Percentiles rank a stretch among this genome's conserved stretches.
These are phyloP conservation scores for Morinoia aosen DNA, from an alignment of 2,888 invertebrate species.

Conservation along the genomic window DNA sequence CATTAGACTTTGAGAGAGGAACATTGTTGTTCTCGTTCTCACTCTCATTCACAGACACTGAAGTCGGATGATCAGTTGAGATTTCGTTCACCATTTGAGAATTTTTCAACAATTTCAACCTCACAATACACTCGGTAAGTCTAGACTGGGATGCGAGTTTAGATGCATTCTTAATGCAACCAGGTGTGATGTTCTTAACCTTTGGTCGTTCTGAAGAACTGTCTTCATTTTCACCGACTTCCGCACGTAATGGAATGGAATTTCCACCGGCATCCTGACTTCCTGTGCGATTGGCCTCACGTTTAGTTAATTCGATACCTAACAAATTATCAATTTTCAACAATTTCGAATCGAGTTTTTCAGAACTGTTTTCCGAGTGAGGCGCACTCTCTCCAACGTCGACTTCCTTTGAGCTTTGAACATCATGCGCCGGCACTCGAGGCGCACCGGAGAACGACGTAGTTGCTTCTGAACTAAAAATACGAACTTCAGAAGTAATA, in stretches of 20 bases:
- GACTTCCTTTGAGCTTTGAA: not conserved
- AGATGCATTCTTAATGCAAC: not conserved
- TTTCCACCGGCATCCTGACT: not conserved
- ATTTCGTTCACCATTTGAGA: not conserved
- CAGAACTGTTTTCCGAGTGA: not conserved
- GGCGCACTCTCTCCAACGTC: not conserved
- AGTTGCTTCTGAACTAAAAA: not conserved
- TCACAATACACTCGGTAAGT: conserved; percentile 20
- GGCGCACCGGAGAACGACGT: not conserved
- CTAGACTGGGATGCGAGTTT: not conserved
- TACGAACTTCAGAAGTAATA: not conserved
- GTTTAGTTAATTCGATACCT: not conserved
- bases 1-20: not conserved
- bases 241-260: not conserved
- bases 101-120: conserved; percentile 4
- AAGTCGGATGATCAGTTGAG: not conserved
- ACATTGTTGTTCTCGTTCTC: not conserved
- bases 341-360: not conserved
- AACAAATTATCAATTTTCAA: not conserved
- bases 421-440: not conserved
- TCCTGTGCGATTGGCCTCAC: not conserved
- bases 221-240: not conserved
- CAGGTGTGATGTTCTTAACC: not conserved
- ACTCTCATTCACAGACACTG: not conserved
- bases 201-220: not conserved